Conservation (phyloP, 2,113 vertebrate genomes). For the Colaptes auratus region DNA sequence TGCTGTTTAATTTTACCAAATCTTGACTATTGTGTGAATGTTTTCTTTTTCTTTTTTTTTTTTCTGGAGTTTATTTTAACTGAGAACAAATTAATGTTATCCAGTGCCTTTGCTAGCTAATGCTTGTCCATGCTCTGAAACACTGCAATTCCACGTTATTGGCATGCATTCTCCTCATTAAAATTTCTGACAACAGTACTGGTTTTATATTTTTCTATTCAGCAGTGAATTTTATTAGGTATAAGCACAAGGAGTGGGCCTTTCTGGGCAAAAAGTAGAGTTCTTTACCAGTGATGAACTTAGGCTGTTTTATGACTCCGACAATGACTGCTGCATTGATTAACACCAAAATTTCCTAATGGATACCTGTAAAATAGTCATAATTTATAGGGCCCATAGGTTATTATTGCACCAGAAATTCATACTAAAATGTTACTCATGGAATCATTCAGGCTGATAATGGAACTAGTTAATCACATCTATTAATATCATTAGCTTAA, state of each 20-base stretch:
- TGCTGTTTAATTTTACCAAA: neutral
- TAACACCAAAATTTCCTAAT: neutral
- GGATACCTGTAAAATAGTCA: neutral
- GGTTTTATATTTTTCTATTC: neutral
- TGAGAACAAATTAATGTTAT: neutral
- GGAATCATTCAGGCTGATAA: neutral
- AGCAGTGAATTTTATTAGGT: neutral
- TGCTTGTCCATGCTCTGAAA: neutral
- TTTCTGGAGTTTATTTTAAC: neutral
- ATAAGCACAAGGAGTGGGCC: neutral
- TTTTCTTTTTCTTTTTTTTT: too few relatives aligned
- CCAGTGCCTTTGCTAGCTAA: neutral
- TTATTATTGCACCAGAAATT: neutral
- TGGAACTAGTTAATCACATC: slow-evolving; percentile 4
- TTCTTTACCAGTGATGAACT: neutral
- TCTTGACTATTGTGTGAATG: neutral
- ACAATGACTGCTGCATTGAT: neutral
- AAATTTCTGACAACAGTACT: neutral
- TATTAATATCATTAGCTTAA: slow-evolving; percentile 39
- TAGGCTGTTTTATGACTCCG: neutral
- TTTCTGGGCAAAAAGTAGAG: neutral
- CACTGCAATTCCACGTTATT: neutral
- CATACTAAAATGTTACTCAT: neutral
- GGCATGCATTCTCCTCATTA: neutral
- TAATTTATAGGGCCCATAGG: slow-evolving; percentile 10